Conservation (phyloP, 2,113 vertebrate genomes). For the Microtus pennsylvanicus region DNA sequence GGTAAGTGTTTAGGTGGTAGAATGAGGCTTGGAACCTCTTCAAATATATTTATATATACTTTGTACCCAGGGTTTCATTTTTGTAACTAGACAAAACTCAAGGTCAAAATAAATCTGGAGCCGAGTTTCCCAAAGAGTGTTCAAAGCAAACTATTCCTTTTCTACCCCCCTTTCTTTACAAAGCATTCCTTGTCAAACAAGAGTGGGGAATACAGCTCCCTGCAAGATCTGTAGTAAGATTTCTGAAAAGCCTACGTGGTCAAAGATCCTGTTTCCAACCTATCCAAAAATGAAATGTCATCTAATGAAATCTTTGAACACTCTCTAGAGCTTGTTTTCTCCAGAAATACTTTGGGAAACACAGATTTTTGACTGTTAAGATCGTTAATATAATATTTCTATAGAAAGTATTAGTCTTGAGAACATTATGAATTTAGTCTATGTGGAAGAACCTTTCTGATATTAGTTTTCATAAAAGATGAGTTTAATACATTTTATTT, state of each 20-base stretch:
- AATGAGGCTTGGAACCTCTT: slow-evolving; percentile 35
- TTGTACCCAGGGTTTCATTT: slow-evolving; percentile 8
- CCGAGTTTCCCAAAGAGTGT: slow-evolving; percentile 73
- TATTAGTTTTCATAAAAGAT: slow-evolving; percentile 21
- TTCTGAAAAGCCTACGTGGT: not conserved
- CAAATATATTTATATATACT: not conserved
- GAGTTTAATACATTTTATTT: not conserved
- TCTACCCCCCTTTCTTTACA: slow-evolving; percentile 35
- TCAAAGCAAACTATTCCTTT: not conserved
- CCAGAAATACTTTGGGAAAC: slow-evolving; percentile 73
- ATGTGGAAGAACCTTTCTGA: slow-evolving; percentile 54
- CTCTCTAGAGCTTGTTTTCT: not conserved
- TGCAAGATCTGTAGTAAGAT: not conserved
- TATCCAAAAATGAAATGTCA: not conserved
- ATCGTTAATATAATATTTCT: slow-evolving; percentile 54
- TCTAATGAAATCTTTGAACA: not conserved
- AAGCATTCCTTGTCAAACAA: slow-evolving; percentile 37
- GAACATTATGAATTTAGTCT: slow-evolving; percentile 74
- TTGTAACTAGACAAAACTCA: slow-evolving; percentile 76
- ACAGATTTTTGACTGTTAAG: slow-evolving; percentile 51
- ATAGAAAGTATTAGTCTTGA: slow-evolving; percentile 53
- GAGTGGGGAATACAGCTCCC: slow-evolving; percentile 5
- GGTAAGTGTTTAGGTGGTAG: not conserved
- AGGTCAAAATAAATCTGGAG: slow-evolving; percentile 42
- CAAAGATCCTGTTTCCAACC: slow-evolving; percentile 33